These are phyloP conservation scores for Bradypus variegatus DNA, from an alignment of 2,797 vertebrate genomes.

Conservation along the genomic window DNA sequence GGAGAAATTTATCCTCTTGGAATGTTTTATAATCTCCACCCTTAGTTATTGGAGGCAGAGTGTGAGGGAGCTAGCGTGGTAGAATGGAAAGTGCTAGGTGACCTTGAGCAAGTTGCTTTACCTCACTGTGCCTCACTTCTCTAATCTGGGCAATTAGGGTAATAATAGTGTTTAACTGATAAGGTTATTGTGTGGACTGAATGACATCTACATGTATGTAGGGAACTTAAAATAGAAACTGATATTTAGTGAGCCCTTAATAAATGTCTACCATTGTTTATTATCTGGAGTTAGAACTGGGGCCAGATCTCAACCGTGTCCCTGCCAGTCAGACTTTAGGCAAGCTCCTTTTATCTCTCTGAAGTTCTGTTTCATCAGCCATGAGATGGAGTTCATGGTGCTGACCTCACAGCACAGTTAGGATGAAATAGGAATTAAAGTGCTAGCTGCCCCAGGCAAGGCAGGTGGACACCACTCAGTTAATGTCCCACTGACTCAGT, in stretches of 20 bases:
- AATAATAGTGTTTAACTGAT: not conserved
- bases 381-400: not conserved
- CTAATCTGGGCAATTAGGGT: not conserved
- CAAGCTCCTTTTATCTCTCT: not conserved
- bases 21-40: not conserved
- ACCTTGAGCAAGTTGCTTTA: not conserved
- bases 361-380: not conserved
- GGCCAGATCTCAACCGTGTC: slow-evolving; percentile 1
- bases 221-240: not conserved
- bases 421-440: not conserved
- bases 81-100: not conserved
- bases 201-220: not conserved
- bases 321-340: not conserved
- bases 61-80: not conserved
- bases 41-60: not conserved
- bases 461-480: not conserved
- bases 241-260: not conserved
- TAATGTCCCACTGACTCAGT: not conserved
- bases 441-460: not conserved
- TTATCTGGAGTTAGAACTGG: not conserved
- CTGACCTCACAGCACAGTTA: not conserved
- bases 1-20: not conserved
- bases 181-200: not conserved
- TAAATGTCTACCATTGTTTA: not conserved
- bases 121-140: not conserved